phyloP scores from a whole-genome alignment of 2,888 invertebrate species.

The Carcina quercana region DNA sequence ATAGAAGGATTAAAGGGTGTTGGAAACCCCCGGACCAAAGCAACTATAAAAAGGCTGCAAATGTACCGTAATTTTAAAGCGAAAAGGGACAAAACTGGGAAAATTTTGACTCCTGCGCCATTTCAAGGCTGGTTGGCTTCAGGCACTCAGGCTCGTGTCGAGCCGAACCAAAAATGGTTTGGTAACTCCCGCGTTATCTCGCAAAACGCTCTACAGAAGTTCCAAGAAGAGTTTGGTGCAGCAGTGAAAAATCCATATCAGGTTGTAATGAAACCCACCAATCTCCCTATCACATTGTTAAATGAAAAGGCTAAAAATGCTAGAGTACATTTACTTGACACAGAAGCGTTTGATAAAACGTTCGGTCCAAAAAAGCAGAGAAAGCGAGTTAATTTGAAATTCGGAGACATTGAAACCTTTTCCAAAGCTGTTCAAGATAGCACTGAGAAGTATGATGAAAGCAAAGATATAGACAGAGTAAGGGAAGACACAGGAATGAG shows the following conservation, averaged over 20 bases:
- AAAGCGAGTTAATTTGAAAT: slow-evolving; percentile 88
- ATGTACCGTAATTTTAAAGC: slow-evolving; percentile 99
- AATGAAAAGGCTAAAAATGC: slow-evolving; percentile 94
- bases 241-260: slow-evolving; percentile 97
- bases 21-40: slow-evolving; percentile 88
- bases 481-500: slow-evolving; percentile 87
- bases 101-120: slow-evolving; percentile 95
- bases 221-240: slow-evolving; percentile 95
- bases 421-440: slow-evolving; percentile 82
- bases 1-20: slow-evolving; percentile 87
- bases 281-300: slow-evolving; percentile 93
- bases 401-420: slow-evolving; percentile 85
- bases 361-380: slow-evolving; percentile 96
- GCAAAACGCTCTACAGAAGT: slow-evolving; percentile 90
- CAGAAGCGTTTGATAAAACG: slow-evolving; percentile 93
- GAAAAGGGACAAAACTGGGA: slow-evolving; percentile 90
- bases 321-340: slow-evolving; percentile 95
- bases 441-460: slow-evolving; percentile 84
- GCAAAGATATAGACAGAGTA: slow-evolving; percentile 89
- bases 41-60: slow-evolving; percentile 95
- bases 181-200: slow-evolving; percentile 98
- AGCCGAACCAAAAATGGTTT: slow-evolving; percentile 99
- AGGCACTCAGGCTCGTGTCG: slow-evolving; percentile 94
- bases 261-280: slow-evolving; percentile 97
- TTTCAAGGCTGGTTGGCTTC: slow-evolving; percentile 93